Conservation (phyloP, 2,888 invertebrate genomes). For the Harpalus rubripes region DNA sequence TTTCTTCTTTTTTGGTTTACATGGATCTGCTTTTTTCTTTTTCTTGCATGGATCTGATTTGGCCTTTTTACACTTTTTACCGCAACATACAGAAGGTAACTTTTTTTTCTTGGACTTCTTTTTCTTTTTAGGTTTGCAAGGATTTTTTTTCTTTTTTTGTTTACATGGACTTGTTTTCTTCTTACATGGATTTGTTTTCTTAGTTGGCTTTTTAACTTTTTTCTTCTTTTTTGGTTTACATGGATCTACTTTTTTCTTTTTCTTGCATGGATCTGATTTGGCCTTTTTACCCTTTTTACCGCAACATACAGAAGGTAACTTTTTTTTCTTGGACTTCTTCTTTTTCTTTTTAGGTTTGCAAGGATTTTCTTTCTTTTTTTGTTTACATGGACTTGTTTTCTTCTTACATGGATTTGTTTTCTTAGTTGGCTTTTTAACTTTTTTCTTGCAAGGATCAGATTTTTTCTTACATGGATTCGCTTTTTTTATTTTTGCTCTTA, state of each 20-base stretch:
- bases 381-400: too few species aligned
- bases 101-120: background rate
- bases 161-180: too few species aligned
- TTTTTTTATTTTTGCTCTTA: background rate
- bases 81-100: too few species aligned
- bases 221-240: too few species aligned
- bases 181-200: slow-evolving; percentile 27
- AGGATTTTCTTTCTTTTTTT: background rate
- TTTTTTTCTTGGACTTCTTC: too few species aligned
- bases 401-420: slow-evolving; percentile 29
- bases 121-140: slow-evolving; percentile 14
- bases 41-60: background rate
- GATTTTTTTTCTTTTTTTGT: too few species aligned
- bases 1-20: slow-evolving; percentile 47
- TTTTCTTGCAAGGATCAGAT: background rate
- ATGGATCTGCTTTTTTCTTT: slow-evolving; percentile 60
- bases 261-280: slow-evolving; percentile 65
- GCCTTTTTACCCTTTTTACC: too few species aligned
- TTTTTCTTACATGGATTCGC: background rate
- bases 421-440: slow-evolving; percentile 59
- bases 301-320: too few species aligned
- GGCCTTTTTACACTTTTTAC: too few species aligned
- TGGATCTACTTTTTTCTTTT: slow-evolving; percentile 53
- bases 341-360: slow-evolving; percentile 11
- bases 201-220: background rate